These are phyloP conservation scores for Sciurus carolinensis DNA, from an alignment of 2,797 vertebrate species.

Conservation along the genomic window DNA sequence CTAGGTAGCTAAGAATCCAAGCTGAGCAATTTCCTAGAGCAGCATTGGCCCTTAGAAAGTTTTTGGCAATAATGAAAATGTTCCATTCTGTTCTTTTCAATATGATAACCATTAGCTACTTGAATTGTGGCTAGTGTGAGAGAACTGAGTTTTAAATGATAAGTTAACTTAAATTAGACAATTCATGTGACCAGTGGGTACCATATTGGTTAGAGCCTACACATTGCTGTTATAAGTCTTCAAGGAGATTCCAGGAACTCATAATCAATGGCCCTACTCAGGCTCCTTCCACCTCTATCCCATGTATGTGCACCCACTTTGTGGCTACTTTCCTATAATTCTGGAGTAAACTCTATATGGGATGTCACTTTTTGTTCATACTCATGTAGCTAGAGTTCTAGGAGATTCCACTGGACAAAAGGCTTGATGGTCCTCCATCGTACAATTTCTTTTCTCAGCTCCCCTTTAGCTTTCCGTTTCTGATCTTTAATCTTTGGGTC, in stretches of 20 bases:
- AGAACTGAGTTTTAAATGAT: conserved; percentile 33
- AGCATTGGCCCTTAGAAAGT: not conserved
- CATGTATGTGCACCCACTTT: not conserved
- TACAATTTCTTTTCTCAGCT: not conserved
- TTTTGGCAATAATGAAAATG: not conserved
- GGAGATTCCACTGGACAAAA: not conserved
- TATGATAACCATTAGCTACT: conserved; percentile 34
- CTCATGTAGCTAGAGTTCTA: not conserved
- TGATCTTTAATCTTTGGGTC: not conserved
- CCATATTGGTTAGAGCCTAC: not conserved
- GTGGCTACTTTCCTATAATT: not conserved
- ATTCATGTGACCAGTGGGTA: not conserved
- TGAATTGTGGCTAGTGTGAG: not conserved
- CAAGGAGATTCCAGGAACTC: not conserved
- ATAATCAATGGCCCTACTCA: not conserved
- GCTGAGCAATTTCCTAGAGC: not conserved
- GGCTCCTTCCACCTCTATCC: not conserved
- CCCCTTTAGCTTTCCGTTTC: not conserved
- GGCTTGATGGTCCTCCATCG: not conserved
- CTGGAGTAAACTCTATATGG: not conserved
- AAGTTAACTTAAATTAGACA: conserved; percentile 45
- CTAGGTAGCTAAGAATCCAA: conserved; percentile 46
- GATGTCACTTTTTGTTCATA: not conserved
- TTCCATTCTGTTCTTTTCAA: not conserved
- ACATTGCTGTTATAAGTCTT: not conserved